Evolutionary conservation across 2,797 vertebrate genomes (phyloP).

Genomic region (Cygnus olor): DNA sequence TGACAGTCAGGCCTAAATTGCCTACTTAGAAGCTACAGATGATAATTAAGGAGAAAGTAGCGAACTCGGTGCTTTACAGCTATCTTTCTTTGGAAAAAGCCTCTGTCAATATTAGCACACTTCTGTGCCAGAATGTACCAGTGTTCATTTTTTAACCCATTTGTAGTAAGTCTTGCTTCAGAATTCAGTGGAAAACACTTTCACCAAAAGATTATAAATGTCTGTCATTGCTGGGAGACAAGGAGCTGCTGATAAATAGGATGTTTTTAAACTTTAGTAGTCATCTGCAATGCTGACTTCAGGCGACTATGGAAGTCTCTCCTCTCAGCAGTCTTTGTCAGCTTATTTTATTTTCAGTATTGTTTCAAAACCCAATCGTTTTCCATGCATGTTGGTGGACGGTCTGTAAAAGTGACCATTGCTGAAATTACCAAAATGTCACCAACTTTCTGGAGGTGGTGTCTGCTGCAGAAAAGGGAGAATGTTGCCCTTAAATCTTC

Average conservation of each 20-base stretch:
- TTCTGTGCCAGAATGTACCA: not conserved
- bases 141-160: not conserved
- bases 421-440: not conserved
- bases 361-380: not conserved
- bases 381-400: not conserved
- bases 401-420: not conserved
- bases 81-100: not conserved
- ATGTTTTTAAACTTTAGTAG: not conserved
- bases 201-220: not conserved
- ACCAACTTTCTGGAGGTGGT: not conserved
- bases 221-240: not conserved
- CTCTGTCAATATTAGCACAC: not conserved
- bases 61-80: slow-evolving; percentile 5
- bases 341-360: not conserved
- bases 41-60: slow-evolving; percentile 22
- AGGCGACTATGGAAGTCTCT: not conserved
- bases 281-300: not conserved
- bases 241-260: not conserved
- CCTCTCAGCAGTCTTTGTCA: not conserved
- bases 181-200: not conserved
- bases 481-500: not conserved
- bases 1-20: slow-evolving; percentile 43
- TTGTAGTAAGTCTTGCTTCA: slow-evolving; percentile 10
- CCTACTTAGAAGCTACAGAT: slow-evolving; percentile 45
- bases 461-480: not conserved